Evolutionary conservation across 2,888 invertebrate species (phyloP), one percentile per base, ranked within the genome.

Genomic region (Chrysotoxum bicinctum): DNA sequence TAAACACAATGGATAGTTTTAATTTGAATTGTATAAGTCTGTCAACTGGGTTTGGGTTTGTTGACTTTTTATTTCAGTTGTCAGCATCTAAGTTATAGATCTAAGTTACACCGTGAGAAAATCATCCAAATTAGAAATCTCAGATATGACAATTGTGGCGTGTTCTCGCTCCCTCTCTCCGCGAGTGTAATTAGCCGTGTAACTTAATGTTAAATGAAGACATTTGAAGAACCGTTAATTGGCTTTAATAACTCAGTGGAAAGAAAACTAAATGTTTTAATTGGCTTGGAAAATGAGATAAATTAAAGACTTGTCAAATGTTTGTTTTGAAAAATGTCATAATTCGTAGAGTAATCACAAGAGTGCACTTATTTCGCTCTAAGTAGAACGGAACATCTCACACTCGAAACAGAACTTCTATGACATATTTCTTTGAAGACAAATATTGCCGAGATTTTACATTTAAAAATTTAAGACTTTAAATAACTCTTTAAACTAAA

Each of bases 201-300:
- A 50, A 50, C 35, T 45, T 45, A 23, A 66, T 66, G 66, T 21
- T 32, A n/a, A 66, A 50, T 66, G 23, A 19, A 66, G 66, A 50
- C 50, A 66, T 50, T 50, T 10, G 1, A 35, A 50, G 9, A 35
- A 66, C 66, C 32, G 66, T 66, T 66, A 50, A 45, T 45, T 30
- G 35, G 35, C 21, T 21, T 50, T 1, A 23, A 35, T 30, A 32
- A 23, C 32, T 7, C 3, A 35, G 12, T 14, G 12, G 12, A 12
- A 26, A 9, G 12, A 12, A 26, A 9, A 52, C 19, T 19, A 26
- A 50, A 26, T 50, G 2, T 23, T n/a, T 50, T 50, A 26, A 50
- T 50, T 6, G 23, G 12, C 7, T 12, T 2, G 14, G 48, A 0
- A 48, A 23, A 21, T 48, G 10, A 21, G 48, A 21, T 48, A 48